These are phyloP conservation scores for Adineta ricciae DNA, from an alignment of 2,888 invertebrate species.

Conservation along the genomic window DNA sequence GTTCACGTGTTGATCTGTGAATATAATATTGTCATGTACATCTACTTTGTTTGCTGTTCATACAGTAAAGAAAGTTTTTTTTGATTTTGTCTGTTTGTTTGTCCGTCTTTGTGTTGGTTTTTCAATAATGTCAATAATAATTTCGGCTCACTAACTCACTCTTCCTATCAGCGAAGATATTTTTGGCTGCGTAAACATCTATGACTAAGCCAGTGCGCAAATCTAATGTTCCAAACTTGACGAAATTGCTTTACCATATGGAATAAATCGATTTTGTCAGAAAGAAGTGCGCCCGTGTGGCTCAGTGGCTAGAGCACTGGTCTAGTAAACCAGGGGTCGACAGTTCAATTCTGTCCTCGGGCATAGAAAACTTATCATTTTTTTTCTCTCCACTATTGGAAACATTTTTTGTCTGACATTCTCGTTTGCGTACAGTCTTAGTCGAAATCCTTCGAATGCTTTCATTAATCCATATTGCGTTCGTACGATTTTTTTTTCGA, in stretches of 20 bases:
- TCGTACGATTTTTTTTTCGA: too few species aligned
- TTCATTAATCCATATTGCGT: too few species aligned
- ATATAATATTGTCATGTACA: not conserved
- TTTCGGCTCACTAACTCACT: too few species aligned
- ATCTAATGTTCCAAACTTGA: too few species aligned
- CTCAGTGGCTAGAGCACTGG: constrained; percentile 5
- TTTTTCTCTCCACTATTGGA: not conserved
- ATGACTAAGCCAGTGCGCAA: too few species aligned
- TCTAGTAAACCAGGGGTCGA: constrained; percentile 13
- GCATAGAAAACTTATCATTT: not conserved
- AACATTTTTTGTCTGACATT: too few species aligned
- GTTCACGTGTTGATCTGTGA: constrained; percentile 5
- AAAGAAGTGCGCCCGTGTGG: not conserved
- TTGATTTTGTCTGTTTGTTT: not conserved
- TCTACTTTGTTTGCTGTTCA: not conserved
- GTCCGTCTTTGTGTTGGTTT: not conserved
- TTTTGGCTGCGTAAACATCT: too few species aligned
- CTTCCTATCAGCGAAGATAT: too few species aligned
- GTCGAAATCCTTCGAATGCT: too few species aligned
- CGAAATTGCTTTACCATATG: too few species aligned
- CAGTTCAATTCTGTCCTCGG: constrained; percentile 15
- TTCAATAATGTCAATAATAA: not conserved
- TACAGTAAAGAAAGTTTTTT: not conserved
- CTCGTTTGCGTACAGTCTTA: too few species aligned
- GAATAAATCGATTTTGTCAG: not conserved